Base-by-base conservation (phyloP, 2,113 vertebrate species). In the Brachyistius frenatus region DNA sequence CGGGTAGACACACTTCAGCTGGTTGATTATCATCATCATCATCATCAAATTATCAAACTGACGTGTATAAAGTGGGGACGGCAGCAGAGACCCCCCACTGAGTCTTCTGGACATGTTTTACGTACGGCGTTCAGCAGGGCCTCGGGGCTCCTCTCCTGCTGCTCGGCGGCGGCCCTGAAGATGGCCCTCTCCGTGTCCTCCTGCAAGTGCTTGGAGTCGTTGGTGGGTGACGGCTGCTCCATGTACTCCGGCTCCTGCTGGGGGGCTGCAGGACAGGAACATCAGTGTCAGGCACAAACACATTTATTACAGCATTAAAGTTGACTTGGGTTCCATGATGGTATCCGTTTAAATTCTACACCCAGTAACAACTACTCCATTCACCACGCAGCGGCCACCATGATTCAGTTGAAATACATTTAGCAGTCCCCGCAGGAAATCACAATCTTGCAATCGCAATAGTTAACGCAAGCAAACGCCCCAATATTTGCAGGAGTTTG, bases 161-260 rank as follows among this genome's bases (percentile, higher is more conserved):
- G 95, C 66, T 98, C 96, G 36, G 96, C 93, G 49, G 95, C 95
- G 11, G 96, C 97, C 90, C 96, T 96, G 86, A 94, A 94, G 91
- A 99, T 97, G 80, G 96, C 94, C 89, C 93, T 95, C 81, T 97
- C 94, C 1, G 96, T 98, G 91, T 99, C 97, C 93, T 98, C 97
- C 91, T 96, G 97, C 88, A 97, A 94, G 87, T 97, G 96, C 81
- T 96, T 97, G 89, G 96, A 95, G 91, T 97, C 93, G 54, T 96
- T 96, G 1, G 92, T 95, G 90, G 96, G 96, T n/a, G 96, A 97
- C 11, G 96, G 96, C 84, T 98, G 98, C 80, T 99, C 98, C 96
- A 99, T 96, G 93, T 99, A 98, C 83, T 97, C 97, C n/a, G 95
- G 95, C 81, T 98, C 97, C 90, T 95, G 96, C 83, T 95, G 92